Evolutionary conservation across 2,113 vertebrate species (phyloP).

Genomic region (Misgurnus anguillicaudatus): DNA sequence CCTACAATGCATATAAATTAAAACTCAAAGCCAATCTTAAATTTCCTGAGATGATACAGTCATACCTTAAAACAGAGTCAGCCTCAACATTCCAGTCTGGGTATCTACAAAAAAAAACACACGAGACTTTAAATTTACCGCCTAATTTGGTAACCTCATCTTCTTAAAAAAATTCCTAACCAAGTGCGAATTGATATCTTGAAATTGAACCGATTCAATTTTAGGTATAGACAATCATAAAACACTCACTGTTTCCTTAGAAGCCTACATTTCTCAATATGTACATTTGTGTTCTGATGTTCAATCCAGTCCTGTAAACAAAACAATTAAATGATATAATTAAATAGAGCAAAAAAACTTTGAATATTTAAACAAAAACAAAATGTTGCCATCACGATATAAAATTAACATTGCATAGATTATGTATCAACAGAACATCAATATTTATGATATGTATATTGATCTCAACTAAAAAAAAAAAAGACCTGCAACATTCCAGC

Average conservation of each 20-base stretch:
- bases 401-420: not conserved
- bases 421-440: not conserved
- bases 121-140: not conserved
- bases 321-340: slow-evolving; percentile 44
- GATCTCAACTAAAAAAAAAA: not conserved
- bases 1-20: not conserved
- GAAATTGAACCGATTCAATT: no score
- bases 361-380: not conserved
- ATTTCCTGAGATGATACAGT: not conserved
- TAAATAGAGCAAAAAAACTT: not conserved
- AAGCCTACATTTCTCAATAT: slow-evolving; percentile 84
- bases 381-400: no score
- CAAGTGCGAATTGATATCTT: not conserved
- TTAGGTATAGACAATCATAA: not conserved
- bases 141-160: not conserved
- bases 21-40: not conserved
- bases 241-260: slow-evolving; percentile 82
- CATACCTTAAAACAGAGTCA: slow-evolving; percentile 59
- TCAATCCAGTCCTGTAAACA: slow-evolving; percentile 85
- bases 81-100: slow-evolving; percentile 87
- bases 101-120: slow-evolving; percentile 73
- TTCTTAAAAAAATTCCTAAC: not conserved
- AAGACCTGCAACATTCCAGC: not conserved
- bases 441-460: not conserved
- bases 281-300: slow-evolving; percentile 85